A percentile compares a stretch with the other conserved stretches of the same genome.
These are phyloP conservation scores for Tonatia bakeri DNA, from an alignment of 2,113 vertebrate genomes.

Conservation along the genomic window DNA sequence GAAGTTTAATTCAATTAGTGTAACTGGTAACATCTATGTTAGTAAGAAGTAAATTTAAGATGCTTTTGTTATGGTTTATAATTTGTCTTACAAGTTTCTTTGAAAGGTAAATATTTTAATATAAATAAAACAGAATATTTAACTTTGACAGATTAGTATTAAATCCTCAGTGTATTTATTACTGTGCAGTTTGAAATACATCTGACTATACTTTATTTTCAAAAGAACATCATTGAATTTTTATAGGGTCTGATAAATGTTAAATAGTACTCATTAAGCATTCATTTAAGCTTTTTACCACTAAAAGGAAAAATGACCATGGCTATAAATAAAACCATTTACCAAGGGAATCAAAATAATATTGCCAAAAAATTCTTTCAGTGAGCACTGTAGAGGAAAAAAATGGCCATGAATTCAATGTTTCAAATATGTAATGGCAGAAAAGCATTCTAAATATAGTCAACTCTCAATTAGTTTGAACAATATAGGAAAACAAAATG, in stretches of 20 bases:
- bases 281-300: not conserved
- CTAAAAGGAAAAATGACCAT: not conserved
- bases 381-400: not conserved
- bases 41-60: not conserved
- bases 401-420: not conserved
- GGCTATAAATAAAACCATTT: not conserved
- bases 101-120: conserved; percentile 1
- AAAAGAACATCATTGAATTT: conserved; percentile 31
- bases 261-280: not conserved
- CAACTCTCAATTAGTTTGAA: not conserved
- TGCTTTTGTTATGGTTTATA: conserved; percentile 11
- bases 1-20: not conserved
- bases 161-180: not conserved
- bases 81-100: not conserved
- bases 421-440: not conserved
- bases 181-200: not conserved
- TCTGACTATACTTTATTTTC: conserved; percentile 2
- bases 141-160: not conserved
- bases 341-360: not conserved
- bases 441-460: not conserved
- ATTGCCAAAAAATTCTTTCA: not conserved
- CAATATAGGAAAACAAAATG: not conserved
- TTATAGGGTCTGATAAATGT: not conserved
- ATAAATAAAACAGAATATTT: not conserved
- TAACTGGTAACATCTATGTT: not conserved